These are phyloP conservation scores for Amphiura filiformis DNA, from an alignment of 35 echinoderm and acorn worm genomes.

Conservation along the genomic window DNA sequence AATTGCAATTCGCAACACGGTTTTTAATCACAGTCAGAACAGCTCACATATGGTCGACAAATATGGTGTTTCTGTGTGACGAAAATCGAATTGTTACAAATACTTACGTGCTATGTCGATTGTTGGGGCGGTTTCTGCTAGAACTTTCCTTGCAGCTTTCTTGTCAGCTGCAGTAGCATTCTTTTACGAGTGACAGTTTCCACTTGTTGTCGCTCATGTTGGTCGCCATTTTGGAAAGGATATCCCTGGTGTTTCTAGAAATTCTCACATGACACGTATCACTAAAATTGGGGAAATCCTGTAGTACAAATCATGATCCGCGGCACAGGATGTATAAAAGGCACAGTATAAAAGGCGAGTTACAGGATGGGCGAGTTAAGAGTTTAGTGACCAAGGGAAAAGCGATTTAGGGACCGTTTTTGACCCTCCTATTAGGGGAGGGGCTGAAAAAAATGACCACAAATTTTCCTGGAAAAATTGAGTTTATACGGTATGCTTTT, in stretches of 20 bases:
- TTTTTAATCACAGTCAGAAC: background rate
- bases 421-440: too few relatives aligned
- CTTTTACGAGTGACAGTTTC: conserved; percentile 82
- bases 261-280: background rate
- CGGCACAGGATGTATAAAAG: too few relatives aligned
- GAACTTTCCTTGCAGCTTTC: conserved; percentile 73
- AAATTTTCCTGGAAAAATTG: too few relatives aligned
- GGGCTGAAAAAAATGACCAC: too few relatives aligned
- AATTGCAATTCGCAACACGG: too few relatives aligned
- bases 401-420: too few relatives aligned
- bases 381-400: too few relatives aligned
- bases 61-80: background rate
- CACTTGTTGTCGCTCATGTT: conserved; percentile 41
- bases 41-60: background rate
- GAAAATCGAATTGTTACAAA: background rate
- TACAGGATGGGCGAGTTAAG: too few relatives aligned
- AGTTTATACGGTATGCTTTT: too few relatives aligned
- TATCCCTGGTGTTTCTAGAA: background rate
- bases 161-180: conserved; percentile 78
- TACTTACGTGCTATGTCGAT: conserved; percentile 42
- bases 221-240: conserved; percentile 30
- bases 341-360: too few relatives aligned
- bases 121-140: conserved; percentile 42
- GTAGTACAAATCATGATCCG: too few relatives aligned
- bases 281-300: too few relatives aligned